Conservation (phyloP, 1,140 invertebrate genomes). For the Hyposmocoma kahamanoa region DNA sequence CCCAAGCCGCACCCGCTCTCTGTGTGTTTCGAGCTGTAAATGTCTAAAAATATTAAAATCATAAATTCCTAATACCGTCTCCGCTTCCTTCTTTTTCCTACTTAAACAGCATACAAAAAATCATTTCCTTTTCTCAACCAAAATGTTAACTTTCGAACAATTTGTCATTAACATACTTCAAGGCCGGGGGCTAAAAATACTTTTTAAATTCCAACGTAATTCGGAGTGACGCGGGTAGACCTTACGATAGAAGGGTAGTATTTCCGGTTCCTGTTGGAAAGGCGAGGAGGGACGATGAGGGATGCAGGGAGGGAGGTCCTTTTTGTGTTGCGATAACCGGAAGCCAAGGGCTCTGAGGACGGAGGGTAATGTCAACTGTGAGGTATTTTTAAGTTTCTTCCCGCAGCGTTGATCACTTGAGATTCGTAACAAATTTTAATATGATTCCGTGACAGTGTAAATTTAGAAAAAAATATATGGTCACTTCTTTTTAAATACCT, state of each 20-base stretch:
- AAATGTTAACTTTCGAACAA: no score
- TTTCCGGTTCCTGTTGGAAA: constrained; percentile 60
- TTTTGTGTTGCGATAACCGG: constrained; percentile 71
- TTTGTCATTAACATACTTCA: constrained; percentile 45
- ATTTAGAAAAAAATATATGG: no score
- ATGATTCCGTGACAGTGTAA: constrained; percentile 18
- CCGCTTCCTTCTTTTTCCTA: no score
- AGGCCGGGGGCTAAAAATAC: constrained; percentile 37
- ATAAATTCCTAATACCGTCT: no score
- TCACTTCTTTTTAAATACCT: no score
- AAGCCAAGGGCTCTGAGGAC: constrained; percentile 63
- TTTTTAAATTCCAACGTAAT: constrained; percentile 43
- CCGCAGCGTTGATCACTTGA: constrained; percentile 52
- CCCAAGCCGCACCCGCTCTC: no score
- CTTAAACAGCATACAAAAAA: no score
- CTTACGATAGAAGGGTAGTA: constrained; percentile 70
- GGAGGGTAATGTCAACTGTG: constrained; percentile 66
- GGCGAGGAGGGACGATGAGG: constrained; percentile 19
- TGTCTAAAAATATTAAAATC: no score
- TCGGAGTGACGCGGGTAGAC: constrained; percentile 47
- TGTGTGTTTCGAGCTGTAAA: no score
- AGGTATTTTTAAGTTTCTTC: constrained; percentile 68
- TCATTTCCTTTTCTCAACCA: no score
- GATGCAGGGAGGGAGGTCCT: constrained; percentile 36
- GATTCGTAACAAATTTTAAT: constrained; percentile 22